Evolutionary conservation across 2,113 vertebrate species (phyloP).

Genomic region (Australoheros scitulus): DNA sequence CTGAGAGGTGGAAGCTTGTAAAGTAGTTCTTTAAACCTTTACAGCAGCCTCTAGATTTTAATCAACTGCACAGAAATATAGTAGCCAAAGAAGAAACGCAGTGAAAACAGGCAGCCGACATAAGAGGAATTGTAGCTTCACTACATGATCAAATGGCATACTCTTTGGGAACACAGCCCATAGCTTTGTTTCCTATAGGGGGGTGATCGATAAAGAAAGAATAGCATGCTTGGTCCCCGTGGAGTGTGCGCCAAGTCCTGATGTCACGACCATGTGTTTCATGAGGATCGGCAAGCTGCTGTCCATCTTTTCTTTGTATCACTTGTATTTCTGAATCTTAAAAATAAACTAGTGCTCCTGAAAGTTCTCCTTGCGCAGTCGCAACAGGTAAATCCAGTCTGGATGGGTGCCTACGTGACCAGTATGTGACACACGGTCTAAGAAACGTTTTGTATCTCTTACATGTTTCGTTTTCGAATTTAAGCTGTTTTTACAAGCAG

Average conservation of each 20-base stretch:
- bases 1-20: neutral
- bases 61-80: neutral
- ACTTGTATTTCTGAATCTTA: neutral
- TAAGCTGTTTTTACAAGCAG: neutral
- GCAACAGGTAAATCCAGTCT: slow-evolving; percentile 5
- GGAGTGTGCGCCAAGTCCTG: slow-evolving; percentile 38
- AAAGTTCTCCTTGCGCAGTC: neutral
- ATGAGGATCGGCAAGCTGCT: slow-evolving; percentile 32
- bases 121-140: neutral
- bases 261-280: slow-evolving; percentile 67
- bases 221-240: neutral
- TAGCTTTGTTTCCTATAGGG: slow-evolving; percentile 2
- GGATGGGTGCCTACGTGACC: neutral
- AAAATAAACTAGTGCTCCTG: neutral
- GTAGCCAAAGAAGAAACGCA: neutral
- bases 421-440: neutral
- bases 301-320: slow-evolving; percentile 30
- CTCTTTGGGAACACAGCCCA: neutral
- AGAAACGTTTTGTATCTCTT: neutral
- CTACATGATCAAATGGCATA: neutral
- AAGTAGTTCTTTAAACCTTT: neutral
- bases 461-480: neutral
- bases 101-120: neutral
- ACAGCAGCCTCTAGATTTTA: neutral
- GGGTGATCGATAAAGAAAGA: slow-evolving; percentile 23